Evolutionary conservation across 23 tunicate species (phyloP).

Genomic region (Ascidia mentula): DNA sequence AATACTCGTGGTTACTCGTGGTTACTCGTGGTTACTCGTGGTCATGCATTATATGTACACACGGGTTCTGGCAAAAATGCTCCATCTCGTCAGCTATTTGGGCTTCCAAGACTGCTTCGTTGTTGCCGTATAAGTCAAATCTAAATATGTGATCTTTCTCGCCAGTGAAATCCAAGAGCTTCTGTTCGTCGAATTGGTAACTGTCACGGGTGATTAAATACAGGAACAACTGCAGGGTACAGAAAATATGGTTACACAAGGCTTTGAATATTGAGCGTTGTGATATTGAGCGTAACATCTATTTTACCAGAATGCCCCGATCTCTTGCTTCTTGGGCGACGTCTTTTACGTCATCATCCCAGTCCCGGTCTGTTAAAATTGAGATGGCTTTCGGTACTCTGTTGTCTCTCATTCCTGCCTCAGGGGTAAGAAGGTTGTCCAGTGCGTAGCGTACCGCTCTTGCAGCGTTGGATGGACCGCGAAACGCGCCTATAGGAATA

Average conservation of each 20-base stretch:
- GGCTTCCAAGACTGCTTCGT: too few relatives aligned
- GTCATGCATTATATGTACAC: not conserved
- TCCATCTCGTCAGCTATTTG: not conserved
- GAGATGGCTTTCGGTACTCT: not conserved
- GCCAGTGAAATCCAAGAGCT: not conserved
- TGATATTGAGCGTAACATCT: too few relatives aligned
- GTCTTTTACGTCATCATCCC: not conserved
- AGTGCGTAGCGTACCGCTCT: not conserved
- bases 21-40: not conserved
- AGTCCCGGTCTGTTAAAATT: not conserved
- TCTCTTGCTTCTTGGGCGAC: not conserved
- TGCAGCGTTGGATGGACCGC: too few relatives aligned
- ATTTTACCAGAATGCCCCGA: not conserved
- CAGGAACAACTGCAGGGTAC: too few relatives aligned
- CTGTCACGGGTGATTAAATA: too few relatives aligned
- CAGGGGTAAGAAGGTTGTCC: not conserved
- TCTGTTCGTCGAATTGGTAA: not conserved
- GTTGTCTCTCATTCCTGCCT: not conserved
- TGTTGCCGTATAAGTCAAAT: not conserved
- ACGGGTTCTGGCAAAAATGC: not conserved
- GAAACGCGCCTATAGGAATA: too few relatives aligned
- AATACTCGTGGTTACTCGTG: too few relatives aligned
- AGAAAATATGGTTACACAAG: too few relatives aligned
- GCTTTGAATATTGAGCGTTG: too few relatives aligned
- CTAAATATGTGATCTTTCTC: not conserved